Evolutionary conservation across 2,888 invertebrate genomes (phyloP).

Genomic region (Euproctis similis): DNA sequence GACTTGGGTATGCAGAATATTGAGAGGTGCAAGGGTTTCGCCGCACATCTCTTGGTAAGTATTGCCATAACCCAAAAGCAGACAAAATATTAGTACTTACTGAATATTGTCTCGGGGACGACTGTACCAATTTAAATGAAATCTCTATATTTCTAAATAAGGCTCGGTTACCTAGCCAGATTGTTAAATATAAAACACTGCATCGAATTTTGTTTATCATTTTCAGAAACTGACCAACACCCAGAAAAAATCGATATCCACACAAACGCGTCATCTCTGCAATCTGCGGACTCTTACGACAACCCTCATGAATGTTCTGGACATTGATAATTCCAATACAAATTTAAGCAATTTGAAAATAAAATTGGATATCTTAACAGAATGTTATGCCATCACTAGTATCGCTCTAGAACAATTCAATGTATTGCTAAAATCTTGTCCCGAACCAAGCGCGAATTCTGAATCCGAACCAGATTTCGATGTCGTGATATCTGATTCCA

Average conservation of each 20-base stretch:
- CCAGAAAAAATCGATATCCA: slow-evolving; percentile 79
- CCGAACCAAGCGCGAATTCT: slow-evolving; percentile 36
- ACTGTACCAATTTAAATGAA: no score
- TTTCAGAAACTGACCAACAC: slow-evolving; percentile 78
- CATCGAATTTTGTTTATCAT: neutral
- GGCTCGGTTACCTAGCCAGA: neutral
- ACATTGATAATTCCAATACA: slow-evolving; percentile 35
- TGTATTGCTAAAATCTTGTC: slow-evolving; percentile 76
- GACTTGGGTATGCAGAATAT: slow-evolving; percentile 88
- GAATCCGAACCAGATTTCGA: slow-evolving; percentile 54
- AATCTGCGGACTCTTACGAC: slow-evolving; percentile 71
- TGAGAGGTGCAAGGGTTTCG: slow-evolving; percentile 90
- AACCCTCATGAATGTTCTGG: slow-evolving; percentile 46
- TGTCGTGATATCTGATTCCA: slow-evolving; percentile 45
- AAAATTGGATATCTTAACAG: slow-evolving; percentile 54
- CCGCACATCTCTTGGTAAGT: slow-evolving; percentile 83
- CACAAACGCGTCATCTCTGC: slow-evolving; percentile 73
- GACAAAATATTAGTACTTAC: no score
- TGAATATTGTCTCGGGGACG: no score
- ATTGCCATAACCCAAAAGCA: no score
- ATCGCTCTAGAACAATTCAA: slow-evolving; percentile 81
- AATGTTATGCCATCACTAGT: slow-evolving; percentile 65
- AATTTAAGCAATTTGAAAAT: slow-evolving; percentile 47
- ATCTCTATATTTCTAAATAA: neutral
- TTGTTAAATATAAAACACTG: neutral